Conservation (phyloP, 2,113 vertebrate genomes). For the Phalacrocorax pelagicus region DNA sequence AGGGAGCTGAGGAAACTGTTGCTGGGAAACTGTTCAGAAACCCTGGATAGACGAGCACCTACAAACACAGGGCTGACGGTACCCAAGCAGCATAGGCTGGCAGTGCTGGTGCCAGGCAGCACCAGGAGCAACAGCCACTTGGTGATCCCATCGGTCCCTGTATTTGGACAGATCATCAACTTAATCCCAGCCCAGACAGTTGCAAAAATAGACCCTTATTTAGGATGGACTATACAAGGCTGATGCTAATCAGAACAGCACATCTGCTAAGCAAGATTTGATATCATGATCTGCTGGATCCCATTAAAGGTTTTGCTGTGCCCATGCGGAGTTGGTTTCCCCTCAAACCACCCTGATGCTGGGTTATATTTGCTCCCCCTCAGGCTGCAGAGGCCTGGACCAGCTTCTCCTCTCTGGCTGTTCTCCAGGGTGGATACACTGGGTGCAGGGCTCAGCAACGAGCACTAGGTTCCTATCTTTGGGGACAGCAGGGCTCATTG, state of each 20-base stretch:
- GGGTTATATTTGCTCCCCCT: background rate
- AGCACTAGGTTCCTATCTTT: background rate
- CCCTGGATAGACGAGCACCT: background rate
- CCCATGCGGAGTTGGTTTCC: background rate
- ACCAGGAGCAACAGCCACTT: rapidly evolving
- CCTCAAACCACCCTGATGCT: background rate
- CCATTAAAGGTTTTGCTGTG: background rate
- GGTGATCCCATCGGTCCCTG: rapidly evolving
- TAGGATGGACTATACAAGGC: background rate
- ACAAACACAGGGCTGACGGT: background rate
- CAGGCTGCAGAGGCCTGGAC: background rate
- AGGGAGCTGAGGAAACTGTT: slow-evolving; percentile 16
- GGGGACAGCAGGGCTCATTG: background rate
- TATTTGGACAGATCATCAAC: rapidly evolving
- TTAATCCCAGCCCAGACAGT: background rate
- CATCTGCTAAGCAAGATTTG: background rate
- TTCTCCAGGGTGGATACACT: background rate
- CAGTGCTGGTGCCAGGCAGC: too few species aligned
- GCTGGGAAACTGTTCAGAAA: slow-evolving; percentile 46
- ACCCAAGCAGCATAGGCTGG: background rate
- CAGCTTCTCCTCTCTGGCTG: background rate
- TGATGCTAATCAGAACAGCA: background rate
- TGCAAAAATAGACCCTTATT: background rate
- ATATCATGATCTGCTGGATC: background rate
- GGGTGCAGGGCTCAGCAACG: background rate